phyloP scores from a whole-genome alignment of 2,888 invertebrate species.

The Scelioninae gen. 1 region DNA sequence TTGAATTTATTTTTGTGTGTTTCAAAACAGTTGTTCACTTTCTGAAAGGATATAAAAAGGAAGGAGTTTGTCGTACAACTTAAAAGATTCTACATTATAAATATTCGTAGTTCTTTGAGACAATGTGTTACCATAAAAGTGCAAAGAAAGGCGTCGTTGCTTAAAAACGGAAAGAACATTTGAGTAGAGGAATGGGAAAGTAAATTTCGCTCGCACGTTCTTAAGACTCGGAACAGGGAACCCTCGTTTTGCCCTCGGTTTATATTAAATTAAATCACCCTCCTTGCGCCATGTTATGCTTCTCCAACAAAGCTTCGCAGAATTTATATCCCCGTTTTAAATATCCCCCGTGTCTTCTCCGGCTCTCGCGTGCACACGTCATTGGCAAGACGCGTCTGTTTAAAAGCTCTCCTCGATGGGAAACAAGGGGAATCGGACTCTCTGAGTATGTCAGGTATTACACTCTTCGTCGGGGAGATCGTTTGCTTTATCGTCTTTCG shows the following conservation, averaged over 20 bases:
- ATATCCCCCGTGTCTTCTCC: constrained; percentile 47
- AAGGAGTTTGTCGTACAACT: neutral
- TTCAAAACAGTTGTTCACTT: too few relatives aligned
- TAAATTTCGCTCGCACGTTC: constrained; percentile 34
- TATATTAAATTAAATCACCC: constrained; percentile 66
- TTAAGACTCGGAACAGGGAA: constrained; percentile 29
- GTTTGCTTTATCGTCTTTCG: constrained; percentile 40
- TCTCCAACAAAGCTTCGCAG: constrained; percentile 49
- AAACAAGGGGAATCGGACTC: constrained; percentile 12
- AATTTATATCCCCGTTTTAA: constrained; percentile 59
- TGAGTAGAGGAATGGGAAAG: constrained; percentile 2
- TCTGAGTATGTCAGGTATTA: constrained; percentile 22
- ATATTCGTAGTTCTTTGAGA: constrained; percentile 19
- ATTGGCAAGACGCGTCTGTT: constrained; percentile 50
- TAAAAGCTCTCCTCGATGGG: constrained; percentile 25
- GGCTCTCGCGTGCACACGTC: constrained; percentile 44
- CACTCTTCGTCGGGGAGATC: neutral
- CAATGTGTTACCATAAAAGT: constrained; percentile 1
- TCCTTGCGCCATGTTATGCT: constrained; percentile 25
- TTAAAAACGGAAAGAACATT: constrained; percentile 30
- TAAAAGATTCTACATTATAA: constrained; percentile 8
- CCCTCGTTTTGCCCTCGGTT: constrained; percentile 55
- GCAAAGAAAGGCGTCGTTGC: constrained; percentile 11
- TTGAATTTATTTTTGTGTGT: too few relatives aligned
- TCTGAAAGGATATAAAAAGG: too few relatives aligned